These are phyloP conservation scores for Cheilosia pagana DNA, from an alignment of 2,888 invertebrate genomes.

Conservation along the genomic window DNA sequence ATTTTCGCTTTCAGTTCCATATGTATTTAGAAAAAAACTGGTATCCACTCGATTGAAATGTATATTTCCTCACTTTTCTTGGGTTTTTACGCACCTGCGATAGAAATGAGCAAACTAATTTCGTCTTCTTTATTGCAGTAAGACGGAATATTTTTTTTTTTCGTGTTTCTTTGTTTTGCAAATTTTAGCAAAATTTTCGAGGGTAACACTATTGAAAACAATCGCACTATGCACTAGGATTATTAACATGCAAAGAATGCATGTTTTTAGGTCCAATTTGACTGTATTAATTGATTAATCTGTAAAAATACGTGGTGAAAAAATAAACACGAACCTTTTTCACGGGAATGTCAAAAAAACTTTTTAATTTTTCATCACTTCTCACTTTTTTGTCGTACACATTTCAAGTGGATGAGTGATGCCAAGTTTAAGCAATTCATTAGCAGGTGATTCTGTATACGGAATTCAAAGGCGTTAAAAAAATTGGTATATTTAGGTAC, in stretches of 20 bases:
- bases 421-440: conserved; percentile 16
- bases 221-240: conserved; percentile 34
- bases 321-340: conserved; percentile 75
- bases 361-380: conserved; percentile 68
- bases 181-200: conserved; percentile 31
- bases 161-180: conserved; percentile 61
- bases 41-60: conserved; percentile 7
- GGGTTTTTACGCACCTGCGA: conserved; percentile 63
- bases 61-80: conserved; percentile 19
- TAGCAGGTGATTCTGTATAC: conserved; percentile 18
- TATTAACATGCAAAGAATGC: conserved; percentile 36
- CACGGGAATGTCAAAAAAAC: conserved; percentile 73
- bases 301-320: conserved; percentile 52
- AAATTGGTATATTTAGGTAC: too few species aligned
- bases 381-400: conserved; percentile 57
- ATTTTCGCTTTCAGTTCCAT: conserved; percentile 54
- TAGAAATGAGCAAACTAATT: conserved; percentile 43
- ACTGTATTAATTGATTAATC: conserved; percentile 32
- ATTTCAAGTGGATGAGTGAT: conserved; percentile 57
- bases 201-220: conserved; percentile 53
- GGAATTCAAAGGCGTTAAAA: conserved; percentile 13
- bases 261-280: conserved; percentile 47
- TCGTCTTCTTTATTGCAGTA: conserved; percentile 25
- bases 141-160: conserved; percentile 34
- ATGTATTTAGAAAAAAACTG: conserved; percentile 22